Evolutionary conservation across 2,797 vertebrate species (phyloP), one percentile per base, ranked within the genome.

Genomic region (Darevskia nairensis): DNA sequence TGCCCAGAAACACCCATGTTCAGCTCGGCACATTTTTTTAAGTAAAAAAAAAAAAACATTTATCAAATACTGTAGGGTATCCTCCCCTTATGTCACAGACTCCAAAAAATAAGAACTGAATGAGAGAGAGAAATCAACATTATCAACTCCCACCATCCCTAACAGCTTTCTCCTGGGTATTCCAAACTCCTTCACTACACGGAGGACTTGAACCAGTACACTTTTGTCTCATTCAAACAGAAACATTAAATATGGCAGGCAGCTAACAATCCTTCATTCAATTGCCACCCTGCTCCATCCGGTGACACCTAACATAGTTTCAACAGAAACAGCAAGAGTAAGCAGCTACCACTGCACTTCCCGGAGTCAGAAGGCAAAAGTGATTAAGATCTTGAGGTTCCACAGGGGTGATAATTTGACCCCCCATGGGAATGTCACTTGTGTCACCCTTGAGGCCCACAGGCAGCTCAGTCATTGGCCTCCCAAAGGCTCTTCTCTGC

Each of bases 21-120:
- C n/a, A 3, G 39, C 80, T 84, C 50, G 61, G 7, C 15, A 83
- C 76, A 23, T 84, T 50, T 55, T 87, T 83, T 84, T 79, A 66
- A 55, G 75, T 90, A 86, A 74, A 78, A 80, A 44, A 74, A 78
- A 80, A 44, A 87, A 80, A n/a, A 41, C 21, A 64, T 1, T 55
- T 44, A 61, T 44, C 78, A 88, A 77, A 88, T 88, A 88, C 86
- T 82, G 72, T 35, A 39, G n/a, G 71, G 72, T 50, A 7, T 21
- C 80, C 44, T 85, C 59, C 69, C 35, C 41, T 13, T 80, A 27
- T 74, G 8, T 7, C 41, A 2, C 17, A 85, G n/a, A 71, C 39
- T 81, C 66, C 2, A 32, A 23, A 50, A 64, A 29, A 35, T 23
- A 55, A 59, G 10, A 23, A 46, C 10, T 29, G 59, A 19, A 46